These are phyloP conservation scores for Lutraria rhynchaena DNA, from an alignment of 1,140 invertebrate genomes.

Conservation along the genomic window DNA sequence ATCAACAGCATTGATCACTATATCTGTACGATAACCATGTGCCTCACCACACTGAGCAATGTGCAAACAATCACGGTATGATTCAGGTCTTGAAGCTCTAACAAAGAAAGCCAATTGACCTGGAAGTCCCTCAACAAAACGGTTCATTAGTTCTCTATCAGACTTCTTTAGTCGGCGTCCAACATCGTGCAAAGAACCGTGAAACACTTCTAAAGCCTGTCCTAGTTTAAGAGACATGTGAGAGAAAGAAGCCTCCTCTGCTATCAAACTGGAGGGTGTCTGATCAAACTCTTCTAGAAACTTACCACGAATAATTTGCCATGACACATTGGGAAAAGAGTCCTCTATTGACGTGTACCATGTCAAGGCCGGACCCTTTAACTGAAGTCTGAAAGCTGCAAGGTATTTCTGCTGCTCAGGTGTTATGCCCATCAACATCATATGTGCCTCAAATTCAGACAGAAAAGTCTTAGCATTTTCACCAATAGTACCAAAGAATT, in stretches of 20 bases:
- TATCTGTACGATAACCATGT: slow-evolving; percentile 4
- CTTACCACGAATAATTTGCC: neutral
- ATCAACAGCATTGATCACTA: too few species aligned
- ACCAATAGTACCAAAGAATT: too few species aligned
- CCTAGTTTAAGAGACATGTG: neutral
- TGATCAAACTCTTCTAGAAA: neutral
- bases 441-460: too few species aligned
- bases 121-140: slow-evolving; percentile 21
- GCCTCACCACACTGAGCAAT: slow-evolving; percentile 12
- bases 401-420: too few species aligned
- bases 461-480: too few species aligned
- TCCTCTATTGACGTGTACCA: too few species aligned
- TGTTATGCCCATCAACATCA: too few species aligned
- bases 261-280: neutral
- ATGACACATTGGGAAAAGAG: neutral
- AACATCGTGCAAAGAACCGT: neutral
- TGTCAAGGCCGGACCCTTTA: too few species aligned
- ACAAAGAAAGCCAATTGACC: slow-evolving; percentile 25
- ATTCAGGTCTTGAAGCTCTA: neutral
- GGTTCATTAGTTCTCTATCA: slow-evolving; percentile 24
- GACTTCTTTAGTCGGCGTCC: slow-evolving; percentile 4
- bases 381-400: too few species aligned
- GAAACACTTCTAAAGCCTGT: slow-evolving; percentile 1
- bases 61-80: slow-evolving; percentile 2
- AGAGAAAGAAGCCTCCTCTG: neutral